Conservation (phyloP, 2,113 vertebrate species). For the Oophaga pumilio region DNA sequence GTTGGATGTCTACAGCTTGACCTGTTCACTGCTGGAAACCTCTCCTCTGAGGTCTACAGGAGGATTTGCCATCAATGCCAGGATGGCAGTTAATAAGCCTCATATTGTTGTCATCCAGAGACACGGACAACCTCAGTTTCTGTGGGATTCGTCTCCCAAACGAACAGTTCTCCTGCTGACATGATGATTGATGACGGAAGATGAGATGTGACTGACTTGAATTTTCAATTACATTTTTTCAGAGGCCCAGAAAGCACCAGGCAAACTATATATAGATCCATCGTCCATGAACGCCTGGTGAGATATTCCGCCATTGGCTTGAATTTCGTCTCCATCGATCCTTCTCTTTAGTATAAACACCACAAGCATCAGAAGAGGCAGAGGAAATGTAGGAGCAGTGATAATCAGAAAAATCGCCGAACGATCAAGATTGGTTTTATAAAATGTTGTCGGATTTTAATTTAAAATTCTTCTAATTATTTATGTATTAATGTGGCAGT, state of each 20-base stretch:
- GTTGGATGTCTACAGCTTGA: slow-evolving; percentile 14
- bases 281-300: background rate
- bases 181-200: background rate
- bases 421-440: background rate
- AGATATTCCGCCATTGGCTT: background rate
- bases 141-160: slow-evolving; percentile 35
- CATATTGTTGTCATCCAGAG: background rate
- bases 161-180: background rate
- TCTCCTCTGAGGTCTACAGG: background rate
- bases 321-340: background rate
- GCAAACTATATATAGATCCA: background rate
- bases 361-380: background rate
- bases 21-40: slow-evolving; percentile 19
- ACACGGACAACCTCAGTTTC: background rate
- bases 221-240: background rate
- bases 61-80: background rate
- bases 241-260: background rate
- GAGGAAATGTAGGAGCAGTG: background rate
- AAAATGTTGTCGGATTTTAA: background rate
- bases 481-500: background rate
- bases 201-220: background rate
- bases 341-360: background rate
- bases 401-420: background rate
- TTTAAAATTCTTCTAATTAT: background rate
- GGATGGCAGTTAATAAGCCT: background rate